These are phyloP conservation scores for Lordiphosa mommai DNA, from an alignment of 1,140 invertebrate species.

Conservation along the genomic window DNA sequence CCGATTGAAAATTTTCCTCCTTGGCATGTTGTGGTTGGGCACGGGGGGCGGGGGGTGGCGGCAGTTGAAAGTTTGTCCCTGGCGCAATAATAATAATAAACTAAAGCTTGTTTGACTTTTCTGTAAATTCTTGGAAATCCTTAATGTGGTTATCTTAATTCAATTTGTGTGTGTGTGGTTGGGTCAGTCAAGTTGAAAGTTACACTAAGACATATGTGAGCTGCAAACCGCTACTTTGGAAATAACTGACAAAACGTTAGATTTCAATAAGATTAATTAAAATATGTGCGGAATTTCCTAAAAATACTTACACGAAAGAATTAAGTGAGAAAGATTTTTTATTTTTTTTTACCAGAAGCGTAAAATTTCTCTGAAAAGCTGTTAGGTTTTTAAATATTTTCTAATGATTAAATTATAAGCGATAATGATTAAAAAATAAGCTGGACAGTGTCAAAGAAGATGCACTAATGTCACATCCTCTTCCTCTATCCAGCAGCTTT, in stretches of 20 bases:
- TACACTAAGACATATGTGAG: constrained; percentile 14
- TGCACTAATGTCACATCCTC: no score
- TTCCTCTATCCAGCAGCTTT: no score
- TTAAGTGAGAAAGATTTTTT: no score
- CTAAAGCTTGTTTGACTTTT: constrained; percentile 70
- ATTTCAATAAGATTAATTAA: constrained; percentile 20
- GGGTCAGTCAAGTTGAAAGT: constrained; percentile 32
- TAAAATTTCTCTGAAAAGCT: no score
- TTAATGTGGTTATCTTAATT: constrained; percentile 72
- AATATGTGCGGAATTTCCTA: constrained; percentile 18
- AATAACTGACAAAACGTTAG: no score
- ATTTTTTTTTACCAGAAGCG: no score
- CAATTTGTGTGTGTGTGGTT: constrained; percentile 51
- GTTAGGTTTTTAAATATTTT: no score
- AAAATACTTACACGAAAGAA: no score
- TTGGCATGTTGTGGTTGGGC: not conserved
- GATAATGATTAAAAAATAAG: no score
- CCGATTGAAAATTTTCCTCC: constrained; percentile 65
- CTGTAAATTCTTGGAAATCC: constrained; percentile 65
- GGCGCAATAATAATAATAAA: constrained; percentile 71
- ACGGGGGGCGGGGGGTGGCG: no score
- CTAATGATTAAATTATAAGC: no score
- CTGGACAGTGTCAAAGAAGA: no score
- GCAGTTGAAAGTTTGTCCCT: constrained; percentile 33
- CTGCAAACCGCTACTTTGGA: not conserved